phyloP scores from a whole-genome alignment of 1,140 invertebrate genomes.

The Apis cerana region DNA sequence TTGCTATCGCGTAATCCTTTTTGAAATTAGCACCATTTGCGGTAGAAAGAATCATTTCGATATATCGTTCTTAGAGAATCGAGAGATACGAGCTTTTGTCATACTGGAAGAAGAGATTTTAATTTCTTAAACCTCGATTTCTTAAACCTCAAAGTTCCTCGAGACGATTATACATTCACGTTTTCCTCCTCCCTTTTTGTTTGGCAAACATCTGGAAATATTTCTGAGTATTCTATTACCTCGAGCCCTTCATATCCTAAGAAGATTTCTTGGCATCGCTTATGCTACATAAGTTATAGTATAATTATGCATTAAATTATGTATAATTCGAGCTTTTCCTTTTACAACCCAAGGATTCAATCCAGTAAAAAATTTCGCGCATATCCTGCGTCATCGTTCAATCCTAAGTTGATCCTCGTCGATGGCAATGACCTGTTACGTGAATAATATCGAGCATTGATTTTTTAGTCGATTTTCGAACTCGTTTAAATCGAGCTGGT shows the following conservation, averaged over 20 bases:
- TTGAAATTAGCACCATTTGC: too few relatives aligned
- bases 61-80: too few relatives aligned
- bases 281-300: slow-evolving; percentile 25
- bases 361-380: not conserved
- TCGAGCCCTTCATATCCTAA: slow-evolving; percentile 16
- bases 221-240: slow-evolving; percentile 12
- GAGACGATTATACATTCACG: not conserved
- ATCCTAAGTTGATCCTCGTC: not conserved
- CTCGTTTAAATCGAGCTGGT: not conserved
- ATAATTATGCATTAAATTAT: slow-evolving; percentile 56
- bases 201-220: slow-evolving; percentile 42
- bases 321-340: not conserved
- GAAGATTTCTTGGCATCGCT: slow-evolving; percentile 40
- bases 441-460: slow-evolving; percentile 22
- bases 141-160: too few relatives aligned
- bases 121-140: too few relatives aligned
- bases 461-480: not conserved
- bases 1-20: not conserved
- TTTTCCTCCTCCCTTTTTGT: not conserved
- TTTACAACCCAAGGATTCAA: not conserved
- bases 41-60: too few relatives aligned
- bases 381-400: not conserved
- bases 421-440: slow-evolving; percentile 29
- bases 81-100: too few relatives aligned
- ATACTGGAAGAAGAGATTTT: too few relatives aligned